Conservation (phyloP, 2,888 invertebrate species). For the Himalopsyche japonica region DNA sequence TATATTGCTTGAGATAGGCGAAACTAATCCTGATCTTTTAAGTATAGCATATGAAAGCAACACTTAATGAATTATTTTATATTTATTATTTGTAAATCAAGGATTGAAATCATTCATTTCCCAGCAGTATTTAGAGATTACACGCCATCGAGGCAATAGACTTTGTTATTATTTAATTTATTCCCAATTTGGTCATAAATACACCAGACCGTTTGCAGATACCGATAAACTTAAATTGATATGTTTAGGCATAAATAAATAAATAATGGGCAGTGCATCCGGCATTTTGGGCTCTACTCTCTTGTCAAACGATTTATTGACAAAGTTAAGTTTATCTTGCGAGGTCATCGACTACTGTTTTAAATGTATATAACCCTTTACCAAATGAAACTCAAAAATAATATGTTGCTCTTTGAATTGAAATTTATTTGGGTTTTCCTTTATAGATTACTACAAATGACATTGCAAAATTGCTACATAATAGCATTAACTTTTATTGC, state of each 20-base stretch:
- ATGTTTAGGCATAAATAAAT: slow-evolving; percentile 28
- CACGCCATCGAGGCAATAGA: no score
- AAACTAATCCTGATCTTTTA: no score
- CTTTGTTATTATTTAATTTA: background rate
- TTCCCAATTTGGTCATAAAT: background rate
- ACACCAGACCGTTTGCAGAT: background rate
- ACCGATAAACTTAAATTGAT: slow-evolving; percentile 14
- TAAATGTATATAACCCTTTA: background rate
- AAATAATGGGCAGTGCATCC: slow-evolving; percentile 24
- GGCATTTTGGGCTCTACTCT: slow-evolving; percentile 25
- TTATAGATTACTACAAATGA: no score
- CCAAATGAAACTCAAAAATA: background rate
- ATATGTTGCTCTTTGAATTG: background rate
- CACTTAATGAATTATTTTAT: no score
- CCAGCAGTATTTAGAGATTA: no score
- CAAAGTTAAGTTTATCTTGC: slow-evolving; percentile 29
- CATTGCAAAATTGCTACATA: no score
- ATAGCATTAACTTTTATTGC: no score
- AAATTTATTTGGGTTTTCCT: background rate
- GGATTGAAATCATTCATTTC: no score
- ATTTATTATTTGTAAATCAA: no score
- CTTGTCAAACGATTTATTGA: slow-evolving; percentile 23
- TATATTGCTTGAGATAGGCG: no score
- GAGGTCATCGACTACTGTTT: slow-evolving; percentile 11
- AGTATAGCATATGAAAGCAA: no score